Conservation (phyloP, 2,797 vertebrate genomes). For the Arremon brunneinucha region DNA sequence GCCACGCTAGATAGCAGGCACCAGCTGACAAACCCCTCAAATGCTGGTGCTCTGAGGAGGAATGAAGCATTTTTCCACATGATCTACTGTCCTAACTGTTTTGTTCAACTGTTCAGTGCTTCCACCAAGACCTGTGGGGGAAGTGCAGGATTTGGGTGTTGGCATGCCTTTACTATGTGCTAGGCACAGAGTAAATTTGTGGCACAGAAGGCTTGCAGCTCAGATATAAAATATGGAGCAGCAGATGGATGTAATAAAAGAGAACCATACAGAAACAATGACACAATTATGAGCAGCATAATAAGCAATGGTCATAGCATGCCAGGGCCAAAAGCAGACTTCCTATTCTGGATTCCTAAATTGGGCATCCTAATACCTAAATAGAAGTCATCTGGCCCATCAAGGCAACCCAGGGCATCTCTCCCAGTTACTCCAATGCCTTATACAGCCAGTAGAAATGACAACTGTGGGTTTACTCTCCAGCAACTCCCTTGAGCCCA, state of each 20-base stretch:
- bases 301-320: neutral
- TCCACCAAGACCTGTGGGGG: neutral
- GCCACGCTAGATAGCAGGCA: neutral
- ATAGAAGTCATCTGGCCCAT: conserved; percentile 11
- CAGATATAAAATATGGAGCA: neutral
- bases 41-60: neutral
- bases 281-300: neutral
- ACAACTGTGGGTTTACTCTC: neutral
- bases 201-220: neutral
- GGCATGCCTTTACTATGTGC: neutral
- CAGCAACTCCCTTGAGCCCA: neutral
- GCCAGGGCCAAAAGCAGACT: neutral
- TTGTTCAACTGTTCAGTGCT: neutral
- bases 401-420: neutral
- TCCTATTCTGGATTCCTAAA: conserved; percentile 28
- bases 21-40: neutral
- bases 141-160: neutral
- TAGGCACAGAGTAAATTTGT: neutral
- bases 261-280: conserved; percentile 2
- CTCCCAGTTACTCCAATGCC: neutral
- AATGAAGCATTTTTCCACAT: neutral
- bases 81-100: neutral
- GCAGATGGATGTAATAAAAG: conserved; percentile 30
- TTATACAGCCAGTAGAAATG: neutral
- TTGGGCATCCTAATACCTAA: neutral